These are phyloP conservation scores for Chironomus tentans DNA, from an alignment of 2,888 invertebrate species.

Conservation along the genomic window DNA sequence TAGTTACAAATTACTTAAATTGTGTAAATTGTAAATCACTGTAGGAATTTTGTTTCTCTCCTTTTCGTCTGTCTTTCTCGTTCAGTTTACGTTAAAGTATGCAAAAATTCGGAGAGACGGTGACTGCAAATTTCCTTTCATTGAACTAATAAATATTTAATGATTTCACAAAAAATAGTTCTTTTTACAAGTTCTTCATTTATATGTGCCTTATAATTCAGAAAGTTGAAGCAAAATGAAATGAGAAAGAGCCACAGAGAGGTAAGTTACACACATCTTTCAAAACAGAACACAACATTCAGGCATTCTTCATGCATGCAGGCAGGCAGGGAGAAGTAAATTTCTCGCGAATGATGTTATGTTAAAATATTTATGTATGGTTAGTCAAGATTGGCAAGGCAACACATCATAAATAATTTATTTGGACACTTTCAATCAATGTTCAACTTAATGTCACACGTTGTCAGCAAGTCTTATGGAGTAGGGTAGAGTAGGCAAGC, in stretches of 20 bases:
- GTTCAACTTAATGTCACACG: slow-evolving; percentile 18
- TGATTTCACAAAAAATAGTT: background rate
- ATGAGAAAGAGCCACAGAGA: background rate
- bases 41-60: background rate
- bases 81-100: background rate
- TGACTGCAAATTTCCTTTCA: background rate
- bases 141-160: slow-evolving; percentile 6
- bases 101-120: background rate
- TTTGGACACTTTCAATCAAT: slow-evolving; percentile 19
- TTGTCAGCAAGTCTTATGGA: background rate
- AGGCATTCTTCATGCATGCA: background rate
- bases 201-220: background rate
- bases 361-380: background rate
- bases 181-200: no score
- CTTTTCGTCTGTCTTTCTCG: background rate
- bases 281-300: background rate
- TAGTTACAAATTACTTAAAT: background rate
- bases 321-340: background rate
- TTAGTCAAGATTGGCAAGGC: background rate
- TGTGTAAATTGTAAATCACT: background rate
- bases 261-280: no score
- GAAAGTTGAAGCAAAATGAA: background rate
- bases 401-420: slow-evolving; percentile 26
- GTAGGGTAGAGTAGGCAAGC: background rate
- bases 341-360: slow-evolving; percentile 4